A percentile compares a stretch with the other conserved stretches of the same genome.
Evolutionary conservation across 1,140 invertebrate species (phyloP).

Genomic region (Drepana arcuata): DNA sequence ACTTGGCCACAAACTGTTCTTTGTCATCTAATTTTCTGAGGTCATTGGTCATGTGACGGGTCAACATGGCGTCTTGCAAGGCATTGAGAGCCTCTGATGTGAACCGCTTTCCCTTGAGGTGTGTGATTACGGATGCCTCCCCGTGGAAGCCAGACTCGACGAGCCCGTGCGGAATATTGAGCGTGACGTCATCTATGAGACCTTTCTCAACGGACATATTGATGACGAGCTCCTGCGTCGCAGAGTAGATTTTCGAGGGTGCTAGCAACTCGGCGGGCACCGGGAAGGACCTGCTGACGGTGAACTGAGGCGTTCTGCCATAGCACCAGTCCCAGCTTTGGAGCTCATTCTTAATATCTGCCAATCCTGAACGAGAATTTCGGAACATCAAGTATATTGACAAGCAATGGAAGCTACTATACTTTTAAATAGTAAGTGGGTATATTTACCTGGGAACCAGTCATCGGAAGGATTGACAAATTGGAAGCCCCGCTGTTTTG

Average conservation of each 20-base stretch:
- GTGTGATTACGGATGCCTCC: slow-evolving; percentile 64
- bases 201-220: slow-evolving; percentile 66
- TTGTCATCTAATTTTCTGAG: slow-evolving; percentile 59
- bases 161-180: slow-evolving; percentile 63
- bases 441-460: slow-evolving; percentile 84
- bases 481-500: slow-evolving; percentile 84
- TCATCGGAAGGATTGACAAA: slow-evolving; percentile 89
- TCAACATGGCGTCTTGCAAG: slow-evolving; percentile 62
- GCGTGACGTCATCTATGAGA: slow-evolving; percentile 61
- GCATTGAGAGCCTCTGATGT: slow-evolving; percentile 61
- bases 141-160: slow-evolving; percentile 67
- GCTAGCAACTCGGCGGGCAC: slow-evolving; percentile 55
- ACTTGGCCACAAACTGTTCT: slow-evolving; percentile 69
- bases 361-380: no score
- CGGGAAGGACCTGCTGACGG: slow-evolving; percentile 70
- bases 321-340: slow-evolving; percentile 90
- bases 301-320: slow-evolving; percentile 91
- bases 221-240: slow-evolving; percentile 60
- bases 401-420: no score
- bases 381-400: no score
- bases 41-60: slow-evolving; percentile 40
- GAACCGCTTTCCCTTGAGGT: slow-evolving; percentile 65
- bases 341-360: slow-evolving; percentile 76
- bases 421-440: slow-evolving; percentile 1
- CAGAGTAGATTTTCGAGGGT: slow-evolving; percentile 45